Evolutionary conservation across 2,797 vertebrate species (phyloP), one percentile per base, ranked within the genome.

Genomic region (Ispidina picta): DNA sequence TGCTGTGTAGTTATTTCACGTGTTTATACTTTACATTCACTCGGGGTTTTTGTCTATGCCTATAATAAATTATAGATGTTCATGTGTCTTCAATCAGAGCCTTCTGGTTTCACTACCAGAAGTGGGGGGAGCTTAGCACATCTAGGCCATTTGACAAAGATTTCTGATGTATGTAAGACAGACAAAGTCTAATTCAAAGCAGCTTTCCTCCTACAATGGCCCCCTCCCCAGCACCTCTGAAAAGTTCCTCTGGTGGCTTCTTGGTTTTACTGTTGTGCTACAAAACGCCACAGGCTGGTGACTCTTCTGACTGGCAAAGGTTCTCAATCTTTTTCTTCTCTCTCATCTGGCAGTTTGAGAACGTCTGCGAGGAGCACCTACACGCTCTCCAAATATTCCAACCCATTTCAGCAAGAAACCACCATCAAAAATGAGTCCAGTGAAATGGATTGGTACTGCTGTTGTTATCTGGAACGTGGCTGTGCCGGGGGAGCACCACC

Each of bases 11-110:
- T 81, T 94, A 88, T 37, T 87, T 93, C 83, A 96, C 96, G 65
- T 88, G 74, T 96, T 96, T 91, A 93, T 91, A 89, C 71, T 90
- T 49, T 97, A 96, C 96, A 97, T 97, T 97, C 95, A 89, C 54
- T 86, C 83, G 94, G 92, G 94, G 64, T 62, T 96, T 79, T 74
- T 91, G 70, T 56, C 64, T 92, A n/a, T 37, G 66, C n/a, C 84
- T 68, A 39, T 29, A 75, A 62, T 85, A 89, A 86, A 92, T 94
- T 62, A 92, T 39, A 22, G 3, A 63, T 89, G 49, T 46, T 83
- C 69, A 21, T 3, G 31, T 82, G 82, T 66, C 63, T 46, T 62
- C 60, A 63, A 33, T 60, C 89, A n/a, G 64, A 90, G 51, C 70
- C 65, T 83, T 31, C 74, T 70, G 62, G 51, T 89, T 96, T 95